Evolutionary conservation across 2,888 invertebrate genomes (phyloP).

Genomic region (Platycheirus albimanus): DNA sequence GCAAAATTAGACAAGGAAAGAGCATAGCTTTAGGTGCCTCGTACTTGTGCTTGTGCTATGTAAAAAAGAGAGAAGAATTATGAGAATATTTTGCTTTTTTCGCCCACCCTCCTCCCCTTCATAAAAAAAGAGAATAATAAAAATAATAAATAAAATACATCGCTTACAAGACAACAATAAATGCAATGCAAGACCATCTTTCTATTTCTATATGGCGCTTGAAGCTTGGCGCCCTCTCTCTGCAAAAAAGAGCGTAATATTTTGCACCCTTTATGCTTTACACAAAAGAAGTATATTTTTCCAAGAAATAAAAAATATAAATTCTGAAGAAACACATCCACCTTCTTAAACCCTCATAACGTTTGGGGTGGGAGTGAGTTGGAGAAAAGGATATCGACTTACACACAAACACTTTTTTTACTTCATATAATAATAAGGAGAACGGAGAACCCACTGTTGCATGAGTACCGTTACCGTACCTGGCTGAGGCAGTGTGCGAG

Average conservation of each 20-base stretch:
- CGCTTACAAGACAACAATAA: constrained; percentile 8
- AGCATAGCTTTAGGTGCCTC: constrained; percentile 13
- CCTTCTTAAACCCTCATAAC: no score
- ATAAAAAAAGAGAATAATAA: background rate
- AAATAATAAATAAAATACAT: constrained; percentile 11
- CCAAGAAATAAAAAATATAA: background rate
- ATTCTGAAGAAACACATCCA: background rate
- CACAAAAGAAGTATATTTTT: no score
- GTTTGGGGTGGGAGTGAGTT: no score
- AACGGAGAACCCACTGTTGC: constrained; percentile 67
- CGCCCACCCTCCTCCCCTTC: background rate
- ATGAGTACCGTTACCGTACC: no score
- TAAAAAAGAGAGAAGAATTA: constrained; percentile 37
- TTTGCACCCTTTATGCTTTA: background rate
- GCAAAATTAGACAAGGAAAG: constrained; percentile 44
- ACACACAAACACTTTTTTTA: background rate
- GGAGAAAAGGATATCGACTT: background rate
- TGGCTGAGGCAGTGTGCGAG: constrained; percentile 47
- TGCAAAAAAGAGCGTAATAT: background rate
- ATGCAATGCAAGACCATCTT: constrained; percentile 3
- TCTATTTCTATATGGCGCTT: no score
- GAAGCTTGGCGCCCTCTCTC: background rate
- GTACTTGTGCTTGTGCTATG: background rate
- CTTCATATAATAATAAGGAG: no score
- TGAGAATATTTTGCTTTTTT: constrained; percentile 40